Evolutionary conservation across 2,888 invertebrate genomes (phyloP).

Genomic region (Scelioninae gen. 1): DNA sequence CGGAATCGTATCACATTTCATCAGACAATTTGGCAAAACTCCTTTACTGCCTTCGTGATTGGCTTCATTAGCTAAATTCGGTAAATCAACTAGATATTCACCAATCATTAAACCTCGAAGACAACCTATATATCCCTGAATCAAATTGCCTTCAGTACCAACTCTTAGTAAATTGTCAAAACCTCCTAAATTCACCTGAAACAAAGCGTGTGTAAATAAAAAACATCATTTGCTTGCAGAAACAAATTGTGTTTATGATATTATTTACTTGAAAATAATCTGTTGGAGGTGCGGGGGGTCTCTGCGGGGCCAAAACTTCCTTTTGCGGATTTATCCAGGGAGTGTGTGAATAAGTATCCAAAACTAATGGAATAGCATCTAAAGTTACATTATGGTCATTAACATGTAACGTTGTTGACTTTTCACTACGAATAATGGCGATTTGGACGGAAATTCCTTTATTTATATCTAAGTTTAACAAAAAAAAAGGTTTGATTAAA

Average conservation of each 20-base stretch:
- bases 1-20: slow-evolving; percentile 94
- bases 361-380: slow-evolving; percentile 88
- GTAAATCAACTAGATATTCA: slow-evolving; percentile 91
- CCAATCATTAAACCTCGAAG: slow-evolving; percentile 94
- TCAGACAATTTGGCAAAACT: slow-evolving; percentile 92
- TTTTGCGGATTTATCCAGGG: slow-evolving; percentile 94
- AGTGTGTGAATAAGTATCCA: slow-evolving; percentile 92
- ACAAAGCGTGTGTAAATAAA: not conserved
- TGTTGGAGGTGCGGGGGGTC: slow-evolving; percentile 94
- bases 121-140: slow-evolving; percentile 93
- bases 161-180: slow-evolving; percentile 90
- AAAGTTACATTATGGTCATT: slow-evolving; percentile 91
- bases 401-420: slow-evolving; percentile 91
- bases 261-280: slow-evolving; percentile 93
- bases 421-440: slow-evolving; percentile 91
- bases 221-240: not conserved
- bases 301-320: slow-evolving; percentile 93
- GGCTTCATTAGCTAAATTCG: slow-evolving; percentile 88
- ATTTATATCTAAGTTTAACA: slow-evolving; percentile 87
- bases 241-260: not conserved
- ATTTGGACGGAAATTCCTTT: slow-evolving; percentile 94
- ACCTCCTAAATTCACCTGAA: slow-evolving; percentile 93
- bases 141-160: slow-evolving; percentile 85
- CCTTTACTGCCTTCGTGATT: slow-evolving; percentile 90
- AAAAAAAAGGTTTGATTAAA: not conserved